phyloP scores from a whole-genome alignment of 2,888 invertebrate genomes.

The Lasioglossum villosulum region DNA sequence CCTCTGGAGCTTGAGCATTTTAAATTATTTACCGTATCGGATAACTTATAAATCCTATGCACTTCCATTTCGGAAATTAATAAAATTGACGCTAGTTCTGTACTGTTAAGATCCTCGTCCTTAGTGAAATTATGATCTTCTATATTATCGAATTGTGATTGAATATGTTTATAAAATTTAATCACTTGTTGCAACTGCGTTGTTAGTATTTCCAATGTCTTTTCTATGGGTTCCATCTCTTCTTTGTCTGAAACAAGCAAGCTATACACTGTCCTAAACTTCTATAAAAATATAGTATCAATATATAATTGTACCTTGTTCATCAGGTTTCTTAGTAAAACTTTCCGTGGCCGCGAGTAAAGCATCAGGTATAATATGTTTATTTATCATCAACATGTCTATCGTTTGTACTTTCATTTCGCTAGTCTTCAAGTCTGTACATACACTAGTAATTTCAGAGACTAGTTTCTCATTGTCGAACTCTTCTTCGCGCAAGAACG shows the following conservation, averaged over 20 bases:
- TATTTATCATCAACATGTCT: slow-evolving; percentile 89
- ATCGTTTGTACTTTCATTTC: slow-evolving; percentile 90
- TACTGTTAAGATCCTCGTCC: slow-evolving; percentile 67
- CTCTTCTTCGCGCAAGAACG: slow-evolving; percentile 87
- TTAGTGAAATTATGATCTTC: slow-evolving; percentile 77
- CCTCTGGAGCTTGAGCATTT: slow-evolving; percentile 64
- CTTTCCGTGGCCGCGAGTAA: slow-evolving; percentile 86
- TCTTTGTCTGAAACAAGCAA: slow-evolving; percentile 71
- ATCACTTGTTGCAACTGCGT: slow-evolving; percentile 75
- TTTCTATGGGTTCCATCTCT: slow-evolving; percentile 75
- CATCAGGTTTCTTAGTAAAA: slow-evolving; percentile 82
- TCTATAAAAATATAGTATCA: background rate
- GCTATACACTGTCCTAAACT: slow-evolving; percentile 1
- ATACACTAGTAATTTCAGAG: slow-evolving; percentile 86
- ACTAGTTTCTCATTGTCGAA: slow-evolving; percentile 85
- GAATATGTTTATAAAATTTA: slow-evolving; percentile 79
- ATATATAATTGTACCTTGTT: slow-evolving; percentile 66
- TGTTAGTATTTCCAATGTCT: slow-evolving; percentile 73
- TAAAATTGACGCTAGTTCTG: slow-evolving; percentile 72
- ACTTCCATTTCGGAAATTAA: slow-evolving; percentile 83
- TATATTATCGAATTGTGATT: slow-evolving; percentile 75
- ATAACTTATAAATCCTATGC: slow-evolving; percentile 81
- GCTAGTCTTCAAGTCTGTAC: slow-evolving; percentile 89
- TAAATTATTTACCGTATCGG: slow-evolving; percentile 72
- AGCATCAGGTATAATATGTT: slow-evolving; percentile 87